A percentile compares a stretch with the other conserved stretches of the same genome.
Conservation (phyloP, 1,140 invertebrate genomes). For the Drosophila auraria region DNA sequence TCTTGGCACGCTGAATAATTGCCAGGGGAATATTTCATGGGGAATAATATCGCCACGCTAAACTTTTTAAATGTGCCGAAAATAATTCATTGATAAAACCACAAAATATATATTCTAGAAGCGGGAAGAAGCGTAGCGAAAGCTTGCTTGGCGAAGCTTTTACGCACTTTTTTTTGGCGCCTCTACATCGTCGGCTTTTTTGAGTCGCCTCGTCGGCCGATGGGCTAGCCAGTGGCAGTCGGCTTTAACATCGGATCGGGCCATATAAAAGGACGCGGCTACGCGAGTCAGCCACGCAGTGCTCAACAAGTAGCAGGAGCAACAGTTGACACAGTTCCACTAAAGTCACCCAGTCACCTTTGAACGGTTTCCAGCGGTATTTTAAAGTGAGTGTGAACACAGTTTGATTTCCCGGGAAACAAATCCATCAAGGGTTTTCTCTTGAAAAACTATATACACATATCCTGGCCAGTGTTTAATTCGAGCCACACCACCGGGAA, state of each 20-base stretch:
- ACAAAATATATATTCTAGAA: background rate
- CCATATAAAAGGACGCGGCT: conserved; percentile 75
- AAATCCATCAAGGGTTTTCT: background rate
- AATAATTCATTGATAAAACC: conserved; percentile 79
- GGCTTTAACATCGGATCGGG: conserved; percentile 19
- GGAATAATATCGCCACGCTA: conserved; percentile 40
- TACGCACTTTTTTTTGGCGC: conserved; percentile 65
- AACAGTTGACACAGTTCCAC: conserved; percentile 62
- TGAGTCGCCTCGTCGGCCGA: conserved; percentile 7
- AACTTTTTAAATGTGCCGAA: conserved; percentile 62
- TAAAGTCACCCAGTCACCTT: background rate
- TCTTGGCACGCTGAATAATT: conserved; percentile 67
- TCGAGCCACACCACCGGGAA: conserved; percentile 32
- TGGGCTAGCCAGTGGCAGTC: conserved; percentile 12
- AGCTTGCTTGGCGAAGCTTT: conserved; percentile 73
- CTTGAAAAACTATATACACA: background rate
- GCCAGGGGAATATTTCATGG: conserved; percentile 57
- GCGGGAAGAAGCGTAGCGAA: conserved; percentile 17
- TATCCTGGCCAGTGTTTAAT: conserved; percentile 3
- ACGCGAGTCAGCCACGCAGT: conserved; percentile 72
- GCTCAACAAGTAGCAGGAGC: conserved; percentile 80
- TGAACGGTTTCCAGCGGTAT: conserved; percentile 17
- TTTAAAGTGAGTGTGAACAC: conserved; percentile 43
- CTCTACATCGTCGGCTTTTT: conserved; percentile 28
- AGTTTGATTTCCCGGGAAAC: background rate